Evolutionary conservation across 1,140 invertebrate genomes (phyloP), one percentile per base, ranked within the genome.

Genomic region (Antheraea mylitta): DNA sequence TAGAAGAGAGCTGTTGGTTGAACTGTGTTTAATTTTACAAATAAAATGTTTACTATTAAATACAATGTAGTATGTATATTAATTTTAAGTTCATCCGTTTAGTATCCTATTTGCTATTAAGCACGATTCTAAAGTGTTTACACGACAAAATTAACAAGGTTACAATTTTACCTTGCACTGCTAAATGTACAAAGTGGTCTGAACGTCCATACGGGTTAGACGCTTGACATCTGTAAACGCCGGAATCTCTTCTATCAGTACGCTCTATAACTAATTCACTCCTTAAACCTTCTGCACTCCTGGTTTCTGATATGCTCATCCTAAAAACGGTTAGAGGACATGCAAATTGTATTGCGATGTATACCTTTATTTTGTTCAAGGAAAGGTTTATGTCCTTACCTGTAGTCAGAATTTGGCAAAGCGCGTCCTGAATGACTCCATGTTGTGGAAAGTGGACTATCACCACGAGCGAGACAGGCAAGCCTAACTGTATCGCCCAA

Each of bases 131-230:
- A 42, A 42, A 42, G 38, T 2, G 0, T 9, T 42, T 42, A 9
- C 11, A 42, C 8, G 38, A 42, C 8, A 42, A 42, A 18, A 61
- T 61, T 13, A 8, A 61, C 60, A 30, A 42, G 19, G n/a, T 16
- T 64, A 10, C 4, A 42, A 64, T 18, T 6, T 65, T 88, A 97
- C 96, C 96, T 95, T 97, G 96, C 4, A 98, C 97, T 19, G 95
- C 95, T 0, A 98, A 92, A 89, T 96, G 95, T 66, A 98, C 95
- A 13, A 96, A 94, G 79, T 97, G 96, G 77, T 97, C 96, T 71
- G 97, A 97, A 59, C 95, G 94, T 3, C 97, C 97, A 79, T 96
- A 97, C 0, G 95, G 94, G 87, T 99, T 98, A 74, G 96, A 95
- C 0, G 97, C 97, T 10, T 95, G 94, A 82, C 97, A 99, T 18